Evolutionary conservation across 2,888 invertebrate genomes (phyloP), one percentile per base, ranked within the genome.

Genomic region (Hypomecis punctinalis): DNA sequence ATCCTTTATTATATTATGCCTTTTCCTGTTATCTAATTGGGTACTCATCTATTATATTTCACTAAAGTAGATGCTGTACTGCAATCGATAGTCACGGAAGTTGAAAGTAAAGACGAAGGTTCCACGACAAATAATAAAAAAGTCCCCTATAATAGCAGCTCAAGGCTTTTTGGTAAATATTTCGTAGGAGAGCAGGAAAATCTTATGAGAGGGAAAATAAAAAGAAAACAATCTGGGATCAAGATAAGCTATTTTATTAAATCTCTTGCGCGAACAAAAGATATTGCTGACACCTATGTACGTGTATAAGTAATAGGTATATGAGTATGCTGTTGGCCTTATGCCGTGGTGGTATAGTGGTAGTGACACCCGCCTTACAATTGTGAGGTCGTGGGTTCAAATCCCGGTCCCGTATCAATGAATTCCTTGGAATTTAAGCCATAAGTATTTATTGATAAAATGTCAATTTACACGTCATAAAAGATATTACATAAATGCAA

Each of bases 161-260:
- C 39, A 23, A 54, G 43, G 42, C 35, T 5, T n/a, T 43, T 42
- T 37, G 33, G 33, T 33, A 53, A 53, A 53, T 42, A 33, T 33
- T 54, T 43, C 33, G 10, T 5, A 5, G 40, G 52, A 52, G 5
- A 53, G 33, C 42, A 42, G 42, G 53, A 43, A 54, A 54, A 43
- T 53, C 33, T 42, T 23, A 52, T 9, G 9, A 51, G 9, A 54
- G n/a, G 43, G 11, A 54, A 43, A 35, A 54, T 54, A 54, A 42
- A 54, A 53, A 54, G 33, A 54, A 53, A 54, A 11, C 33, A 6
- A 54, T 43, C 11, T 36, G 54, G 43, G 11, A 54, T 54, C 6
- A 11, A 35, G 54, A 36, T 43, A 54, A 54, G 35, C 43, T 43
- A 54, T 54, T 54, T 54, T 36, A 11, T 6, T 54, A 54, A 54